Base-by-base conservation (phyloP, 92 coral and sea anemone species). In the Anthopleura xanthogrammica region DNA sequence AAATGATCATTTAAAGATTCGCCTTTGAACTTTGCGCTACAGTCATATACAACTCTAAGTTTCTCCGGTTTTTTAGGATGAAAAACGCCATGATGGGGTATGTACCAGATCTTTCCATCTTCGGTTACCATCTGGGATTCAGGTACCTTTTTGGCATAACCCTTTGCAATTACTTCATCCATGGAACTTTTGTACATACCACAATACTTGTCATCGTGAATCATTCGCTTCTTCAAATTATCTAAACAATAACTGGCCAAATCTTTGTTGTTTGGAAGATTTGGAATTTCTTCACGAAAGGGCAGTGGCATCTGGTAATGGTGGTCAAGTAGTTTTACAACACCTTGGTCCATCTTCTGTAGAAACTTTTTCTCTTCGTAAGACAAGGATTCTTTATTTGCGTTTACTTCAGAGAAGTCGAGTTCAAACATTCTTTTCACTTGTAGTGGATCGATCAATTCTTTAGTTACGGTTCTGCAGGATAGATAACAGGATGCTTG, bases 301-400 rank as follows among this genome's bases (percentile, higher is more conserved):
- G 75, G 75, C 3, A 70, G 75, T 5, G 75, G 75, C 75, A 70
- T 70, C 22, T 70, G n/a, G 43, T 70, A 70, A 14, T n/a, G 75
- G 3, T 14, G 5, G 16, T 70, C 75, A 23, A 36, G 29, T 70
- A 3, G 5, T 70, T 70, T 8, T 4, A 7, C 12, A 3, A 70
- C 19, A 2, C 75, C 75, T 5, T 70, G 12, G 2, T 70, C 4
- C 75, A 70, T n/a, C 43, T 23, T 70, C 41, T 22, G 75, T 9
- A 70, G 6, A 22, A 70, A 70, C 43, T n/a, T 70, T 40, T 14
- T 70, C 16, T 70, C 75, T 4, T 70, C 75, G 5, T 70, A 40
- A 7, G 75, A 70, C 43, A 70, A 14, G 3, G 11, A 9, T 7
- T 70, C 40, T 10, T 4, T 40, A 70, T 70, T 40, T 70, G 75